These are phyloP conservation scores for Pteromalus puparum DNA, from an alignment of 1,140 invertebrate species.

Conservation along the genomic window DNA sequence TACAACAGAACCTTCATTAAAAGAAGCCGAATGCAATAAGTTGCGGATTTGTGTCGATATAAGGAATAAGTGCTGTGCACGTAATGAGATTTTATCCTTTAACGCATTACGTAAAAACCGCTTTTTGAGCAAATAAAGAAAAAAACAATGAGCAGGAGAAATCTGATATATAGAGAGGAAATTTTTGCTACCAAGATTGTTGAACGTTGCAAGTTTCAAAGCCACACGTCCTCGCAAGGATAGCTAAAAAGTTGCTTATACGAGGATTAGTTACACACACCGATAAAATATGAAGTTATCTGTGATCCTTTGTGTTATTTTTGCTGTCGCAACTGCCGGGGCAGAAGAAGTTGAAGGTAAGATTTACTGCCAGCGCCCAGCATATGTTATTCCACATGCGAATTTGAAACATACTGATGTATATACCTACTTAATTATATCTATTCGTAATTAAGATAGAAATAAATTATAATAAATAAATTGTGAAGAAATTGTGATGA, in stretches of 20 bases:
- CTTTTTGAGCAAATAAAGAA: slow-evolving; percentile 18
- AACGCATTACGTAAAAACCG: slow-evolving; percentile 18
- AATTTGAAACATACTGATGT: too few relatives aligned
- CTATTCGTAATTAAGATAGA: too few relatives aligned
- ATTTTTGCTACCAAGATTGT: background rate
- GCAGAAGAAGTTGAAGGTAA: slow-evolving; percentile 4
- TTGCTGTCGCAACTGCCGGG: background rate
- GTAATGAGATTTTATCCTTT: slow-evolving; percentile 22
- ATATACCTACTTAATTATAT: too few relatives aligned
- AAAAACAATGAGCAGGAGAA: slow-evolving; percentile 4
- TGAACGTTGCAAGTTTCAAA: slow-evolving; percentile 6
- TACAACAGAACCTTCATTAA: too few relatives aligned
- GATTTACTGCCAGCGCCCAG: background rate
- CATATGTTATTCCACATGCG: background rate
- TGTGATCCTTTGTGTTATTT: background rate
- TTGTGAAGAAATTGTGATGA: too few relatives aligned
- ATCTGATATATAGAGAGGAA: slow-evolving; percentile 17
- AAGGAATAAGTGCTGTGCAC: background rate
- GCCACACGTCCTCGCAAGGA: background rate
- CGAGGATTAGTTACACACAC: background rate
- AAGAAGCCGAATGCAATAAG: too few relatives aligned
- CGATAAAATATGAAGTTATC: slow-evolving; percentile 9
- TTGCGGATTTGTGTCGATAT: background rate
- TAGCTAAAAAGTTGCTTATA: background rate
- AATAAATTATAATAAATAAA: too few relatives aligned